Conservation (phyloP, 2,113 vertebrate species). For the Spermophilus dauricus region DNA sequence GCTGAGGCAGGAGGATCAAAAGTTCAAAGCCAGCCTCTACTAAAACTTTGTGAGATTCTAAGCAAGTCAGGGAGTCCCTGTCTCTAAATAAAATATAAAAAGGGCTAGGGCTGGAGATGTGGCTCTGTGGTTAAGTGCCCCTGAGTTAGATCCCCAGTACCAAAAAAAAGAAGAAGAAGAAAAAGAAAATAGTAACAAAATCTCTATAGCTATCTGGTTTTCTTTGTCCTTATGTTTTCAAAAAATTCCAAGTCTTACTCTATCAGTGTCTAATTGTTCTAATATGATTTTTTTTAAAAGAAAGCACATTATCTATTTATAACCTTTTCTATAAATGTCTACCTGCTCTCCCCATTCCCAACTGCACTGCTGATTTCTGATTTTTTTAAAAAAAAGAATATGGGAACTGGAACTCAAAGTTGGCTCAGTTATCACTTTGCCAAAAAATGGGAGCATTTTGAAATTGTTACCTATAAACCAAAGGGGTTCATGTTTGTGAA, state of each 20-base stretch:
- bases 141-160: no score
- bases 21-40: no score
- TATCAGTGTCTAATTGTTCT: conserved; percentile 76
- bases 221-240: conserved; percentile 75
- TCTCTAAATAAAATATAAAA: no score
- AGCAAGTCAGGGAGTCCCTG: no score
- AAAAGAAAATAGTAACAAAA: conserved; percentile 43
- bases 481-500: background rate
- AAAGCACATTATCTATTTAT: background rate
- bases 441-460: conserved; percentile 1
- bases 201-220: conserved; percentile 78
- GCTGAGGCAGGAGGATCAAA: no score
- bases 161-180: no score
- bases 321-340: conserved; percentile 21
- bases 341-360: background rate
- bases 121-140: no score
- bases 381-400: background rate
- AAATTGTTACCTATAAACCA: background rate
- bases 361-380: background rate
- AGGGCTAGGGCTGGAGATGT: no score
- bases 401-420: background rate
- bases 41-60: no score
- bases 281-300: conserved; percentile 33
- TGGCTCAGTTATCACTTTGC: background rate
- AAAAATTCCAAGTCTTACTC: conserved; percentile 70